These are phyloP conservation scores for Okamejei kenojei DNA, from an alignment of 2,797 vertebrate species.

Conservation along the genomic window DNA sequence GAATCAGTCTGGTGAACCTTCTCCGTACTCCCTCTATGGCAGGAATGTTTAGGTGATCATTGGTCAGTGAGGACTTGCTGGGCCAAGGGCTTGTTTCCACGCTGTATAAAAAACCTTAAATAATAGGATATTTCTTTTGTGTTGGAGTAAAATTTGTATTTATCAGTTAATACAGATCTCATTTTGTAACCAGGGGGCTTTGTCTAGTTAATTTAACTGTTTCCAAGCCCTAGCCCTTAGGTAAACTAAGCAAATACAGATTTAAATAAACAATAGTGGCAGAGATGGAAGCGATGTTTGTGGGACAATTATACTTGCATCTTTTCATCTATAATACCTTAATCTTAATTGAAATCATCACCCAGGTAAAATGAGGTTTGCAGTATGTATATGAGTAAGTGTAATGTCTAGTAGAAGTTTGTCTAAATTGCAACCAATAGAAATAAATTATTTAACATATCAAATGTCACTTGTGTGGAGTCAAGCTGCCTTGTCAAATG, in stretches of 20 bases:
- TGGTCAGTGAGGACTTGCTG: too few species aligned
- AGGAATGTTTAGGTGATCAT: too few species aligned
- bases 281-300: background rate
- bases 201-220: background rate
- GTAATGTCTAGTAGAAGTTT: background rate
- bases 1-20: too few species aligned
- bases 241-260: background rate
- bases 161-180: background rate
- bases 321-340: background rate
- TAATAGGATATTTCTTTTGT: background rate
- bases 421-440: background rate
- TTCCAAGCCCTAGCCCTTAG: background rate
- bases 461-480: background rate
- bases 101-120: too few species aligned
- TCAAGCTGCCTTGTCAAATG: background rate
- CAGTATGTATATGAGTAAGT: background rate
- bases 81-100: too few species aligned
- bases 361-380: background rate
- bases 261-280: background rate
- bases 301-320: background rate
- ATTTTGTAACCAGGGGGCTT: background rate
- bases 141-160: background rate
- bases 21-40: too few species aligned
- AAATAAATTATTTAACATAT: background rate
- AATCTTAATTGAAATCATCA: background rate